Base-by-base conservation (phyloP, 2,888 invertebrate genomes). In the Ctena decussata region DNA sequence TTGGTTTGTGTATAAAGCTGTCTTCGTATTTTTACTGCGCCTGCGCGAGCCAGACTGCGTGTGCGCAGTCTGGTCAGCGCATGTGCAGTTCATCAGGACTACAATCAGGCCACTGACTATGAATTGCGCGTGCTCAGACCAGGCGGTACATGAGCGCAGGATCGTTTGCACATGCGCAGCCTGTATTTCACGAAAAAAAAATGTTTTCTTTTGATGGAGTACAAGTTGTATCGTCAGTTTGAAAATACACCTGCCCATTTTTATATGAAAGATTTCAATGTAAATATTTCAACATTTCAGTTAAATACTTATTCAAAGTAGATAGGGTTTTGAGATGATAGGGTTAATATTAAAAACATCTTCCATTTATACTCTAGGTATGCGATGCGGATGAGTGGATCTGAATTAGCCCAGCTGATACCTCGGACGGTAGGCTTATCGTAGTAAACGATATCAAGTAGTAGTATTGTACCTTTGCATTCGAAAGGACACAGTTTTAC, bases 341-440 rank as follows among this genome's bases (percentile, higher is more conserved):
- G 65, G 65, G 65, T 65, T 65, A 65, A 65, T 65, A 65, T 65
- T 65, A 35, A 65, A 65, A 65, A 65, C 65, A 65, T 65, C 65
- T 35, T 35, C 35, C 35, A 65, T 27, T 65, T 30, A 65, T 12
- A 53, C 30, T 32, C 6, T 21, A 12, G 35, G 65, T 65, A 65
- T 65, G 65, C 30, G 53, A n/a, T 15, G 35, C 65, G 65, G 30
- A 35, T 65, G 30, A 65, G n/a, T 65, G 65, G 35, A 15, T 18
- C 60, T 60, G 1, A 60, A 60, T 60, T 5, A 5, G 8, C 65
- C 5, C 65, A 11, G 18, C 65, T 65, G 35, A 65, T 65, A 32
- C 35, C 35, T 65, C 24, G 65, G 65, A 65, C 35, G 12, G 65
- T 65, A 65, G 65, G 3, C 24, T 65, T 65, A 65, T 65, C 65